Percentiles rank a stretch among this genome's conserved stretches.
phyloP scores from a whole-genome alignment of 2,888 invertebrate species.

The Sarcophaga variegata region DNA sequence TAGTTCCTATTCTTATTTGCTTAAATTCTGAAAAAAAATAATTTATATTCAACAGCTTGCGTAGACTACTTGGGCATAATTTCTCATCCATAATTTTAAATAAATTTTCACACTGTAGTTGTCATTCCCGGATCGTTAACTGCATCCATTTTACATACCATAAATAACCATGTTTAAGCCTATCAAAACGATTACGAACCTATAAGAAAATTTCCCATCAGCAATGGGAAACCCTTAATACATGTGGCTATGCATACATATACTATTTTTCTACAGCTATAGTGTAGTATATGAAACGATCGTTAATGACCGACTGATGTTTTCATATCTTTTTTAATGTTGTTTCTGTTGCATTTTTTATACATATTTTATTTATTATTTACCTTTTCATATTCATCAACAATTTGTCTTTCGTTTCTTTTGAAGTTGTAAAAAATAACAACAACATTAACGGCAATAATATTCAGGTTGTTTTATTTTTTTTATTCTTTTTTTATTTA shows the following conservation, averaged over 20 bases:
- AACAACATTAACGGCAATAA: conserved; percentile 30
- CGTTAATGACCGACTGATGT: conserved; percentile 49
- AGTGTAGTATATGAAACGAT: conserved; percentile 19
- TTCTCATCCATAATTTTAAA: no score
- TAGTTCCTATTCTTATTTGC: no score
- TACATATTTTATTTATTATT: conserved; percentile 17
- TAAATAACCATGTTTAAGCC: no score
- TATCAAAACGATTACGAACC: no score
- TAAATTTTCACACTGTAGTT: no score
- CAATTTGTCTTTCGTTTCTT: conserved; percentile 55
- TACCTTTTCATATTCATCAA: conserved; percentile 29
- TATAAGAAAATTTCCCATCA: background rate
- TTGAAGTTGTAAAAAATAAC: conserved; percentile 27
- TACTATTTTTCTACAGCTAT: no score
- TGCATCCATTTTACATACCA: no score
- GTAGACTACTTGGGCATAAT: no score
- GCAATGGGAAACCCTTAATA: conserved; percentile 25
- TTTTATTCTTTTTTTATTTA: background rate
- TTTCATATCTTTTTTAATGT: conserved; percentile 25
- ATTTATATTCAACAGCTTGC: no score
- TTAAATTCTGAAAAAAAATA: no score
- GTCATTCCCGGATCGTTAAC: no score
- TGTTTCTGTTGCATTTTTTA: conserved; percentile 1
- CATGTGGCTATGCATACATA: background rate
- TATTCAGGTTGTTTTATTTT: conserved; percentile 28